These are phyloP conservation scores for Astropecten irregularis DNA, from an alignment of 53 echinoderm and acorn worm species.

Conservation along the genomic window DNA sequence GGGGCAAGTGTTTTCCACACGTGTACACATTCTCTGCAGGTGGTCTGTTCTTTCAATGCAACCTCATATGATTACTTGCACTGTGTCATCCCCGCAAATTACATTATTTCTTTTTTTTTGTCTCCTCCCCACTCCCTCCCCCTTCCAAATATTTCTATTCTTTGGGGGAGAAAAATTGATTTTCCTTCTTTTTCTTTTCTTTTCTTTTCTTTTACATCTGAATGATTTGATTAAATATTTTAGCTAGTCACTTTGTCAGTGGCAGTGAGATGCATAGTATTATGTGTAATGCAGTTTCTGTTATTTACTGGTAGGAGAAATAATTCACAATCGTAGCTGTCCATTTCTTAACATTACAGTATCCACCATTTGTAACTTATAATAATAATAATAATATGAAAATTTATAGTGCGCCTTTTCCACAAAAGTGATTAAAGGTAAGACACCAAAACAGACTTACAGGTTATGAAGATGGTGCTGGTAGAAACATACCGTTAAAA, in stretches of 20 bases:
- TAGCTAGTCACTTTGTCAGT: slow-evolving; percentile 15
- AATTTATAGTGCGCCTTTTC: too few relatives aligned
- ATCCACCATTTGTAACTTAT: too few relatives aligned
- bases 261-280: neutral
- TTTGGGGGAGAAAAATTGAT: slow-evolving; percentile 32
- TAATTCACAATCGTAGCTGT: too few relatives aligned
- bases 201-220: neutral
- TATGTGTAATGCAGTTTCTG: too few relatives aligned
- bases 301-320: too few relatives aligned
- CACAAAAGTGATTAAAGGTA: too few relatives aligned
- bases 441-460: too few relatives aligned
- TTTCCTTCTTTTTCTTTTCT: neutral
- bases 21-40: slow-evolving; percentile 42
- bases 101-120: slow-evolving; percentile 16
- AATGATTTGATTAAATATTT: neutral
- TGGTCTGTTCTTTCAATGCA: neutral
- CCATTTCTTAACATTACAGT: too few relatives aligned
- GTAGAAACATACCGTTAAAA: too few relatives aligned
- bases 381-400: too few relatives aligned
- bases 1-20: slow-evolving; percentile 14
- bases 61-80: slow-evolving; percentile 27
- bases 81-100: slow-evolving; percentile 35
- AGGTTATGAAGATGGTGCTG: too few relatives aligned
- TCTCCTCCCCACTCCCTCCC: too few relatives aligned
- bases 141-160: neutral